Conservation (phyloP, 2,888 invertebrate species). For the Caenorhabditis zanzibari region DNA sequence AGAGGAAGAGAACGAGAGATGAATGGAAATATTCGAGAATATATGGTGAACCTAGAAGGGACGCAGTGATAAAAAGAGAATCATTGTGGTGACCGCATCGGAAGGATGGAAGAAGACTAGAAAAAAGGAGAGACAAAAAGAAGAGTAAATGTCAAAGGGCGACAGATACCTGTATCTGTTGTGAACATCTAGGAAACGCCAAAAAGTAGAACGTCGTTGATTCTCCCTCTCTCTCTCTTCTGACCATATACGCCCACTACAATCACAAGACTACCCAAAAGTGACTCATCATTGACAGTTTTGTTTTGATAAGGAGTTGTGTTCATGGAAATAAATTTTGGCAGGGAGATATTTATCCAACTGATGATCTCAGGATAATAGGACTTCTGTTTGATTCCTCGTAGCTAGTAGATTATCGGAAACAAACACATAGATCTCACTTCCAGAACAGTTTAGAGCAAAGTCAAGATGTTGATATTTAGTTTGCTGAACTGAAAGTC, state of each 20-base stretch:
- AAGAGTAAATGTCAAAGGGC: slow-evolving; percentile 55
- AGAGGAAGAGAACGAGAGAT: slow-evolving; percentile 10
- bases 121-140: slow-evolving; percentile 22
- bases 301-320: slow-evolving; percentile 33
- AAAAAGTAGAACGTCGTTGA: slow-evolving; percentile 40
- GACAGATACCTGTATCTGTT: slow-evolving; percentile 54
- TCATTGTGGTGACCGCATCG: slow-evolving; percentile 47
- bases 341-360: slow-evolving; percentile 1
- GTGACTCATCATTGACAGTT: slow-evolving; percentile 17
- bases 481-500: too few species aligned
- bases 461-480: too few species aligned
- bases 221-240: slow-evolving; percentile 2
- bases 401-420: background rate
- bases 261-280: slow-evolving; percentile 21
- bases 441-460: too few species aligned
- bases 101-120: slow-evolving; percentile 19
- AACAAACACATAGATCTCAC: background rate
- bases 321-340: slow-evolving; percentile 16
- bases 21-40: slow-evolving; percentile 32
- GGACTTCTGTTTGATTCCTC: background rate
- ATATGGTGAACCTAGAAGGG: slow-evolving; percentile 6
- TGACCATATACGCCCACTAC: slow-evolving; percentile 44
- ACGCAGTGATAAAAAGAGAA: slow-evolving; percentile 36
- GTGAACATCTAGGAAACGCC: slow-evolving; percentile 50
- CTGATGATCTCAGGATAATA: background rate